Evolutionary conservation across 2,888 invertebrate genomes (phyloP), one percentile per base, ranked within the genome.

Genomic region (Eupithecia vulgata): DNA sequence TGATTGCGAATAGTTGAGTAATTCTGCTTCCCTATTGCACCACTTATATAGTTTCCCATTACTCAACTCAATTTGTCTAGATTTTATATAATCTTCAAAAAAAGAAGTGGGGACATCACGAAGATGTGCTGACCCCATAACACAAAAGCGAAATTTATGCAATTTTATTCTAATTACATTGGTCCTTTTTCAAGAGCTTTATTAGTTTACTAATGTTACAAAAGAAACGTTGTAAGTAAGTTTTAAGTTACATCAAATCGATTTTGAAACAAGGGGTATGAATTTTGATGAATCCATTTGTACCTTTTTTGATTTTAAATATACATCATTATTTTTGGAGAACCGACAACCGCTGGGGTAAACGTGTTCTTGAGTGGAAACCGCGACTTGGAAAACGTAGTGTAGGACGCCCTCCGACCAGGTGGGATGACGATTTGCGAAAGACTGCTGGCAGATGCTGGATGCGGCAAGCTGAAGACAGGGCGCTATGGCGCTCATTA

Each of bases 171-270:
- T 68, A 78, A 78, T 77, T 75, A 73, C 71, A 73, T 71, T 72
- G 61, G 67, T 78, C 64, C 25, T 68, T 67, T 78, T 75, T 75
- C 75, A 72, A 72, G 10, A 52, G 73, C 75, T 70, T 82, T 77
- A 75, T 73, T 71, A 78, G 76, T 73, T 73, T 76, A 74, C 67
- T 68, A 72, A 57, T 74, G 68, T 45, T 37, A 52, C 37, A 80
- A 81, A 79, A 57, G 74, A 78, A 80, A 80, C 76, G 71, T 65
- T 74, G 37, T 81, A 79, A 81, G 79, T 78, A 81, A 80, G 79
- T 82, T 83, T 74, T 42, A 57, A 37, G 75, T 77, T 74, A 76
- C 68, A 62, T 71, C 70, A 67, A 68, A 73, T 75, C 77, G 71
- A 80, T 79, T 72, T 76, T 17, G 13, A 12, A 25, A 45, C 17